Conservation (phyloP, 2,113 vertebrate species). For the Erinaceus europaeus region DNA sequence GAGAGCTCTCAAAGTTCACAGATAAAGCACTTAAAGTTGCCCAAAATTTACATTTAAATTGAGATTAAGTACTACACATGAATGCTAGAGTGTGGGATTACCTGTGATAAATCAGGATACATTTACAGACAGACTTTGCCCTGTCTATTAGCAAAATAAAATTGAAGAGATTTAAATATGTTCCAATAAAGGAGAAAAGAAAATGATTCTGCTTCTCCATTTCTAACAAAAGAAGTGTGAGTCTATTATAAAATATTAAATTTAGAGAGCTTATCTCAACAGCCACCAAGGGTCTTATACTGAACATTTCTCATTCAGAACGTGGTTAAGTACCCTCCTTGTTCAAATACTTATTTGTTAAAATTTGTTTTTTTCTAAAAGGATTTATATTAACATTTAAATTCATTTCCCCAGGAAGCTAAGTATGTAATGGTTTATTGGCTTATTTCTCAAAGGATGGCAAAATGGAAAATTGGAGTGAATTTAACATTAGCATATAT, state of each 20-base stretch:
- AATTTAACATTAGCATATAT: constrained; percentile 69
- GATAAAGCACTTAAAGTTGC: constrained; percentile 81
- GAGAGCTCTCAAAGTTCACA: constrained; percentile 81
- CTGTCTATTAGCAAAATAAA: constrained; percentile 75
- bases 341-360: constrained; percentile 79
- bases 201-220: constrained; percentile 69
- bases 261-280: constrained; percentile 77
- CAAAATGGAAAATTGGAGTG: constrained; percentile 71
- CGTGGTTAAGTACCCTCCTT: constrained; percentile 77
- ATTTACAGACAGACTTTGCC: constrained; percentile 71
- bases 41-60: constrained; percentile 89
- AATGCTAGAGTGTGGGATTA: constrained; percentile 80
- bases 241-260: constrained; percentile 79
- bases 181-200: constrained; percentile 60
- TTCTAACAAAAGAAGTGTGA: constrained; percentile 73
- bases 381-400: constrained; percentile 80
- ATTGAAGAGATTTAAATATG: constrained; percentile 72
- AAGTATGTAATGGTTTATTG: constrained; percentile 76
- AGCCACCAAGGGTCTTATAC: constrained; percentile 61
- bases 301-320: constrained; percentile 69
- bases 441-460: constrained; percentile 75
- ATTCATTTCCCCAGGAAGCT: constrained; percentile 76
- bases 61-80: constrained; percentile 82
- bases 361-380: constrained; percentile 77
- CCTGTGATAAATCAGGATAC: constrained; percentile 71